phyloP scores from a whole-genome alignment of 53 echinoderm and acorn worm species.

The Zoroaster sp. region DNA sequence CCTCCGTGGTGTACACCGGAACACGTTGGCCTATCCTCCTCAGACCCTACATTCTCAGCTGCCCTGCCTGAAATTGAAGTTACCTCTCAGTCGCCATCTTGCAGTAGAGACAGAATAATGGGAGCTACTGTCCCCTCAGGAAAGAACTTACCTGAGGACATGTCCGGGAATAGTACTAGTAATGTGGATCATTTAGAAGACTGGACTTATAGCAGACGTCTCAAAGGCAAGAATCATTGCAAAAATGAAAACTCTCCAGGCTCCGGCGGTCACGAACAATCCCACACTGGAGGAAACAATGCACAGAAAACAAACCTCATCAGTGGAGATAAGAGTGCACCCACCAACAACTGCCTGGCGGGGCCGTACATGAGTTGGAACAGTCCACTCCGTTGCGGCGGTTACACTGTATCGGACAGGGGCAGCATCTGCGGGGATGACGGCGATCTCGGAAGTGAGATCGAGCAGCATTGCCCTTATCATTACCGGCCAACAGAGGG shows the following conservation, averaged over 20 bases:
- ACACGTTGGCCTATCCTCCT: not conserved
- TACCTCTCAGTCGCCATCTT: not conserved
- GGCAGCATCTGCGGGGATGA: conserved; percentile 40
- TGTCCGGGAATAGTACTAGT: not conserved
- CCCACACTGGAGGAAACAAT: conserved; percentile 21
- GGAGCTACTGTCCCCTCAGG: conserved; percentile 13
- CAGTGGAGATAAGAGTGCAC: conserved; percentile 14
- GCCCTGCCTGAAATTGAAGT: not conserved
- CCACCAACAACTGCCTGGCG: conserved; percentile 25
- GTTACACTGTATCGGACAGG: conserved; percentile 41
- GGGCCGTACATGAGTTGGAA: conserved; percentile 52
- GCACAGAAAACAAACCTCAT: conserved; percentile 15
- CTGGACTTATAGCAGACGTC: not conserved
- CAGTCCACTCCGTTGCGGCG: conserved; percentile 43
- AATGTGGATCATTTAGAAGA: not conserved
- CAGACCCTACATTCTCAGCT: conserved; percentile 29
- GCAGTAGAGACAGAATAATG: not conserved
- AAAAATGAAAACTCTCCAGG: not conserved
- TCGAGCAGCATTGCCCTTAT: conserved; percentile 87
- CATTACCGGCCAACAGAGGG: conserved; percentile 73
- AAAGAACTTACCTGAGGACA: not conserved
- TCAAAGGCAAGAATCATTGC: not conserved
- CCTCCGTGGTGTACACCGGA: conserved; percentile 1
- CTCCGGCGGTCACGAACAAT: not conserved
- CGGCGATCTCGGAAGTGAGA: conserved; percentile 74